A percentile compares a stretch with the other conserved stretches of the same genome.
Evolutionary conservation across 2,113 vertebrate genomes (phyloP).

Genomic region (Spermophilus dauricus): DNA sequence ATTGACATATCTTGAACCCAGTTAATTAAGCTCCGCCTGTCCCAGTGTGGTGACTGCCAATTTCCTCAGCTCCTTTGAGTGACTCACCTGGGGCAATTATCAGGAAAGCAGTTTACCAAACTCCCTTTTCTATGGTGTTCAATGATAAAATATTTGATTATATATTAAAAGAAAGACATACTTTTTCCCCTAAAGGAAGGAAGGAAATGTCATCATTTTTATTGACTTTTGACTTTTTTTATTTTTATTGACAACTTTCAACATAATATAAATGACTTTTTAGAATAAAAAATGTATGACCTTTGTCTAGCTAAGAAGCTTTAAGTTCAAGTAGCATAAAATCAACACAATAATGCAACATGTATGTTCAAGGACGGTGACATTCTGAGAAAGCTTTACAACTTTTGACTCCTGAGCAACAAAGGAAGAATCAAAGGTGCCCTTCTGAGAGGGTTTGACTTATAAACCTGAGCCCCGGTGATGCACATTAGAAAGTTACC

Average conservation of each 20-base stretch:
- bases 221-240: background rate
- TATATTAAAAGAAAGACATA: background rate
- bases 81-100: background rate
- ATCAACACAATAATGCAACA: background rate
- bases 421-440: background rate
- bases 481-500: background rate
- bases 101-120: constrained; percentile 47
- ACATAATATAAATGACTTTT: background rate
- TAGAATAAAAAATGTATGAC: background rate
- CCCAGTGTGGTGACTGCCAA: background rate
- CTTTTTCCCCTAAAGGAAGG: background rate
- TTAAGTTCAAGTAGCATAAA: background rate
- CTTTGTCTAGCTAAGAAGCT: background rate
- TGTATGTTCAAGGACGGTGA: background rate
- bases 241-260: background rate
- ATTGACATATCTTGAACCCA: background rate
- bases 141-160: background rate
- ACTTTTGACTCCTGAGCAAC: background rate
- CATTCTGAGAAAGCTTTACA: background rate
- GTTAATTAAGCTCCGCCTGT: background rate
- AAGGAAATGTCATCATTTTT: background rate
- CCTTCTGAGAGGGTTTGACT: background rate
- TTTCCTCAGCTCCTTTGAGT: background rate
- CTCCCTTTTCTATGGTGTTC: background rate
- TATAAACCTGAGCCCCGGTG: background rate